Evolutionary conservation across 2,113 vertebrate species (phyloP), one percentile per base, ranked within the genome.

Genomic region (Platichthys flesus): DNA sequence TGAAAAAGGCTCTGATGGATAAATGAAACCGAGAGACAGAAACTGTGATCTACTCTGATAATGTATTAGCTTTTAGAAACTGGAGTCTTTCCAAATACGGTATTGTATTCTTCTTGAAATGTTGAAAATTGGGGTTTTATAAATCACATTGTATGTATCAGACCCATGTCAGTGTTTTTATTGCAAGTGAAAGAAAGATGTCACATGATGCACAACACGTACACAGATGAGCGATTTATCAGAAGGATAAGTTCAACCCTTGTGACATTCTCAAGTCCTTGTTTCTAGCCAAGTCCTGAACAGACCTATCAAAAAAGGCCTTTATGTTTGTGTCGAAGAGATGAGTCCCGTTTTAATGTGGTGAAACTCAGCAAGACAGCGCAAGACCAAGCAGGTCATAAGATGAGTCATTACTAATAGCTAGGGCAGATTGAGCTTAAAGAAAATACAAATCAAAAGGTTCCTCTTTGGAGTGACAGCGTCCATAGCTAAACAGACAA

Each of bases 221-320:
- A 55, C 45, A 49, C n/a, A 58, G 23, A 67, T 59, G 28, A 71
- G 66, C 4, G 4, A 78, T 72, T 87, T 42, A 58, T 24, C 16
- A 31, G 54, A 14, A 24, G 47, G 28, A 59, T 62, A 40, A 77
- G 64, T 70, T 51, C 23, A 52, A 61, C 75, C 83, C 78, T 75
- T 85, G 78, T 89, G 82, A 88, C 77, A 82, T 37, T 35, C 82
- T 82, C 58, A 72, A 81, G 78, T 71, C 16, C 49, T 37, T n/a
- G 28, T 72, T 60, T 74, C 51, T 28, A 49, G 60, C 68, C 59
- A 78, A 70, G 55, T 65, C 45, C 23, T 47, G 68, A 55, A 42
- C n/a, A 47, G 55, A 51, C 59, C 21, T 14, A 77, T 77, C 23
- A 23, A 23, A 87, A 90, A 78, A 72, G 85, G 59, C 56, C 71